Percentiles rank a stretch among this genome's conserved stretches.
These are phyloP conservation scores for Patella pellucida DNA, from an alignment of 2,888 invertebrate genomes.

Conservation along the genomic window DNA sequence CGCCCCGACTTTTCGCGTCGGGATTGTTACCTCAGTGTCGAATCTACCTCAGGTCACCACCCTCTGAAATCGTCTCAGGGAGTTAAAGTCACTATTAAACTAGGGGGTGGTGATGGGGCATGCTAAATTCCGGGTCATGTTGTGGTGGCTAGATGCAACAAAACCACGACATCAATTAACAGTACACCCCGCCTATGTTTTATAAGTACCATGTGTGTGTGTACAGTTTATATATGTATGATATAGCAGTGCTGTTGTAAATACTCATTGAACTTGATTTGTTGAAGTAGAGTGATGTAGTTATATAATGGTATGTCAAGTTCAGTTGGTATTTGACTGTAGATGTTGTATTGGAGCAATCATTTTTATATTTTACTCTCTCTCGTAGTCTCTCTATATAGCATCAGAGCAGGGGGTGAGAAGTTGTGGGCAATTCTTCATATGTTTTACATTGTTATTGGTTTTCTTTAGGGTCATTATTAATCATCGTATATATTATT, in stretches of 20 bases:
- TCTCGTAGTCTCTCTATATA: too few relatives aligned
- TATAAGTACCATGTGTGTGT: not conserved
- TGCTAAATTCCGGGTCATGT: conserved; percentile 10
- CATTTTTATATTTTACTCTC: too few relatives aligned
- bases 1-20: not conserved
- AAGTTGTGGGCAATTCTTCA: too few relatives aligned
- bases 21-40: conserved; percentile 10
- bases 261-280: conserved; percentile 2
- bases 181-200: conserved; percentile 3
- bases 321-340: too few relatives aligned
- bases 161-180: not conserved
- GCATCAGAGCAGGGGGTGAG: too few relatives aligned
- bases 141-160: not conserved
- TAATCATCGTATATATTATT: too few relatives aligned
- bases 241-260: not conserved
- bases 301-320: too few relatives aligned
- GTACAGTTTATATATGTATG: not conserved
- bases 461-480: too few relatives aligned
- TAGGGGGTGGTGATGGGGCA: conserved; percentile 11
- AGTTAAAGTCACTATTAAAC: conserved; percentile 2
- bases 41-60: conserved; percentile 9
- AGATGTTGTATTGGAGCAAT: too few relatives aligned
- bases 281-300: not conserved
- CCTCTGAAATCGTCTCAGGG: conserved; percentile 9
- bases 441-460: too few relatives aligned